Base-by-base conservation (phyloP, 2,888 invertebrate species). In the Thumatha senex region DNA sequence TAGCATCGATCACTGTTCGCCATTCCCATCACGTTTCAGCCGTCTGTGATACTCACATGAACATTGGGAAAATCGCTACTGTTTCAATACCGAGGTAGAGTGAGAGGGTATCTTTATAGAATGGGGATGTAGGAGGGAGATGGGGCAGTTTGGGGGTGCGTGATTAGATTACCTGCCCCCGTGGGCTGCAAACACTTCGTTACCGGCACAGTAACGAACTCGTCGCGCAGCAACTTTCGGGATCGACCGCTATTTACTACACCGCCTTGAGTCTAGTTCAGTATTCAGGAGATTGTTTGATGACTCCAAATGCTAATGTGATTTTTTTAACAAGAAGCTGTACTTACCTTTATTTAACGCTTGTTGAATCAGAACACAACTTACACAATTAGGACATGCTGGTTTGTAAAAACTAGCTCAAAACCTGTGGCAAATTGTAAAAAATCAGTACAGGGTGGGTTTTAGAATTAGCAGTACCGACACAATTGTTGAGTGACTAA, bases 111-210 rank as follows among this genome's bases (percentile, higher is more conserved):
- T 33, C 10, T 18, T 29, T 31, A 24, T 14, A 7, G 43, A 46
- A 54, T 52, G 52, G 50, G 29, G 43, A 12, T 29, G 51, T 46
- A 46, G 44, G 54, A 48, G 42, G 31, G 50, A 51, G 56, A 45
- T 11, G 8, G 51, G 40, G 51, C 4, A 61, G 70, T 63, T 62
- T 56, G 49, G 59, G 56, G 64, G 58, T 12, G 51, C 51, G 63
- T 70, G 78, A 89, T 89, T 88, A 82, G 82, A 89, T 89, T 89
- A 89, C 88, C 89, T 87, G 85, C 79, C 83, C 83, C 86, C 82
- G 77, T 77, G 78, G 79, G 82, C 74, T 77, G 83, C 85, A 89
- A 89, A 89, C 89, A 89, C 84, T 87, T 89, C 85, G 86, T 88
- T 88, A 88, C 80, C 60, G 69, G 63, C 59, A 45, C 54, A 48